Conservation (phyloP, 2,797 vertebrate species). For the Eidolon dupreanum region DNA sequence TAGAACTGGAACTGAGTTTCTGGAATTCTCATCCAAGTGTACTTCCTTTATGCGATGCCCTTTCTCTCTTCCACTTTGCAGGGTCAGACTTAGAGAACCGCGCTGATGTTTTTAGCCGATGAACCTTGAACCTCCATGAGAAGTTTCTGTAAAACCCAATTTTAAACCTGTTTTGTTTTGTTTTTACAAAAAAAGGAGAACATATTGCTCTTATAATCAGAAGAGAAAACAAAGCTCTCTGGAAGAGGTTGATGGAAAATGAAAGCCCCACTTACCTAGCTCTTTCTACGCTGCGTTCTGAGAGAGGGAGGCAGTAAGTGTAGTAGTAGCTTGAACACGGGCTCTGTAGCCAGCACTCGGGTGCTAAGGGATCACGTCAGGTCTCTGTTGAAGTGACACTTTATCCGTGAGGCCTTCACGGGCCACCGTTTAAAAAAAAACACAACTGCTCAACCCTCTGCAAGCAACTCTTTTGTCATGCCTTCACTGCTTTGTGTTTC, state of each 20-base stretch:
- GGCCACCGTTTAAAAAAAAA: neutral
- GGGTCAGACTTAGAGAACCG: neutral
- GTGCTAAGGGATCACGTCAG: neutral
- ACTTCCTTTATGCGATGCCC: neutral
- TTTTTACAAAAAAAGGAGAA: neutral
- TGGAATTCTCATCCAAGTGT: neutral
- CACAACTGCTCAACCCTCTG: no score
- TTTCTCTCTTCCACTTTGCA: neutral
- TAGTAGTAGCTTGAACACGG: rapidly evolving
- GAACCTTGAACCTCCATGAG: neutral
- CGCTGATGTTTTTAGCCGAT: neutral
- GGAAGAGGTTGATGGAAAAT: neutral
- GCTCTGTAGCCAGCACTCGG: neutral
- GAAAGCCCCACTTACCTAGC: neutral
- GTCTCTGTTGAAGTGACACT: neutral
- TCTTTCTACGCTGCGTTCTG: rapidly evolving
- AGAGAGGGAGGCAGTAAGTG: neutral
- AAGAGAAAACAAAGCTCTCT: neutral
- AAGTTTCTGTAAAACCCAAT: neutral
- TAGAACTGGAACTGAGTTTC: neutral
- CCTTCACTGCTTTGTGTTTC: neutral
- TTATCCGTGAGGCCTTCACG: neutral
- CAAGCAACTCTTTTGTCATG: neutral
- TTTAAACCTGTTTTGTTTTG: neutral
- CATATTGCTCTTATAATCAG: neutral